A percentile compares a stretch with the other conserved stretches of the same genome.
Conservation (phyloP, 2,113 vertebrate genomes). For the Dromiciops gliroides region DNA sequence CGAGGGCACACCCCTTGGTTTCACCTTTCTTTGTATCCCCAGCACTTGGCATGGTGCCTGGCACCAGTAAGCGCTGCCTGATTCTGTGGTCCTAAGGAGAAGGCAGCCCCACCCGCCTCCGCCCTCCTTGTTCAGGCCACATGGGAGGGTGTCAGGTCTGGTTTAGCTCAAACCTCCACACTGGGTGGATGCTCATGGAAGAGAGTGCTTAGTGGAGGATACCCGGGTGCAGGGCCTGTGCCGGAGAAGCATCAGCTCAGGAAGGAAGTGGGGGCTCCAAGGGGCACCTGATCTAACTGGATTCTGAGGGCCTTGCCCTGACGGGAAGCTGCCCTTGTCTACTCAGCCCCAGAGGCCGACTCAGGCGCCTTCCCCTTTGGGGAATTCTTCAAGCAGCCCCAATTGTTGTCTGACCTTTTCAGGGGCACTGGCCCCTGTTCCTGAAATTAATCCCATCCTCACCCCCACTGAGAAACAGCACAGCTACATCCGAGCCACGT, state of each 20-base stretch:
- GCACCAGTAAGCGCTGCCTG: not conserved
- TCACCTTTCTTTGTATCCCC: too few relatives aligned
- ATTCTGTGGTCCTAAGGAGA: not conserved
- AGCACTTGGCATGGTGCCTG: too few relatives aligned
- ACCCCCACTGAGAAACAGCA: not conserved
- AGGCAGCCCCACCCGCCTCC: too few relatives aligned
- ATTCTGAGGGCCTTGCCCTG: not conserved
- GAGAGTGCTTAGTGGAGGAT: not conserved
- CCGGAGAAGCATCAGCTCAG: not conserved
- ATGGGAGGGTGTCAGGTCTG: rapidly evolving
- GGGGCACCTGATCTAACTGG: not conserved
- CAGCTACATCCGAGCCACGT: not conserved
- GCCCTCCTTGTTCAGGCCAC: not conserved
- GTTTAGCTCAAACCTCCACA: not conserved
- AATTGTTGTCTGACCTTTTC: not conserved
- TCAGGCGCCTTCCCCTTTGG: not conserved
- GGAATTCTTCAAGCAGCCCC: not conserved
- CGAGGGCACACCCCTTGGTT: not conserved
- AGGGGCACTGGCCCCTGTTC: not conserved
- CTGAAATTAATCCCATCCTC: not conserved
- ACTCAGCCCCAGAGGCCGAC: not conserved
- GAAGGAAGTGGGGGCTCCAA: not conserved
- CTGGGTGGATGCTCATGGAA: not conserved
- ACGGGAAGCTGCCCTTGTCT: not conserved
- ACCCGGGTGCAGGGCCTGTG: not conserved